phyloP scores from a whole-genome alignment of 1,140 invertebrate species.

The Saxidomus purpurata region DNA sequence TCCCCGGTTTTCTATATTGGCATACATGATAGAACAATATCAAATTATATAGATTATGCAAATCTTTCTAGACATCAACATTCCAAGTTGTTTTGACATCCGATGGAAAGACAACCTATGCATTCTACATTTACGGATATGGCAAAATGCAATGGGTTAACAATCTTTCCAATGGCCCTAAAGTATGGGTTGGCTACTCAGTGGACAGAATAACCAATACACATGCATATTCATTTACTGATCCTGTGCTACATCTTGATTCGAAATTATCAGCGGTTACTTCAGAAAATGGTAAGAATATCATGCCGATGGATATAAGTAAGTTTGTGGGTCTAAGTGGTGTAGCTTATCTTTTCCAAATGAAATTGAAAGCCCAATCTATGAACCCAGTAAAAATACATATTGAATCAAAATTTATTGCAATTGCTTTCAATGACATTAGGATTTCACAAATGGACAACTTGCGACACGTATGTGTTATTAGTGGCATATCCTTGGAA shows the following conservation, averaged over 20 bases:
- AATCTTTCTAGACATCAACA: background rate
- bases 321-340: no score
- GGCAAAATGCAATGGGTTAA: background rate
- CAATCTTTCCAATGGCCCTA: background rate
- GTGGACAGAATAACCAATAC: background rate
- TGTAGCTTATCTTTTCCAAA: no score
- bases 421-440: no score
- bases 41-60: background rate
- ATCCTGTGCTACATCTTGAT: background rate
- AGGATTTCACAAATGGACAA: no score
- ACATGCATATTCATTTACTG: background rate
- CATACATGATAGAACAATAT: background rate
- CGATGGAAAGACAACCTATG: no score
- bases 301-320: background rate
- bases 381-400: no score
- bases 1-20: background rate
- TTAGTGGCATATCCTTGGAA: no score
- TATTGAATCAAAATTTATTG: no score
- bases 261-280: background rate
- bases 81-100: no score
- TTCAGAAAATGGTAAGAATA: background rate
- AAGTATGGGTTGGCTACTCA: background rate
- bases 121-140: background rate
- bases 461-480: no score
- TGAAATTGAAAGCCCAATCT: no score